Evolutionary conservation across 1,140 invertebrate species (phyloP).

Genomic region (Rhyacophila brunnea): DNA sequence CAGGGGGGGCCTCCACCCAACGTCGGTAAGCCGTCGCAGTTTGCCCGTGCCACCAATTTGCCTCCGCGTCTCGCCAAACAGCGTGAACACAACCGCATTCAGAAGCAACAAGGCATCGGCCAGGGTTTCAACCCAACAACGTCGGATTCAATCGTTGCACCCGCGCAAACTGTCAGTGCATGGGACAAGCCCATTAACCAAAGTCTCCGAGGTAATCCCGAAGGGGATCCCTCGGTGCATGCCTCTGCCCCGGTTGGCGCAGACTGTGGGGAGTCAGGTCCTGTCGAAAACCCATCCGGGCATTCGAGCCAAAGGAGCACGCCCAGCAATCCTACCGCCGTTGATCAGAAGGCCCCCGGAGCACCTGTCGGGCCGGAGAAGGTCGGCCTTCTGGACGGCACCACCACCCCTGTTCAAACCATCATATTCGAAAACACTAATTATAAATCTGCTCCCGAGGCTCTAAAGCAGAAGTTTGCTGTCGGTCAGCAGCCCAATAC

Average conservation of each 20-base stretch:
- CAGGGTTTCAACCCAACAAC: conserved; percentile 40
- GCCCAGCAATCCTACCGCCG: conserved; percentile 55
- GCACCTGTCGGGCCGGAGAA: conserved; percentile 43
- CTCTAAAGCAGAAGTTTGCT: conserved; percentile 61
- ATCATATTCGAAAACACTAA: conserved; percentile 93
- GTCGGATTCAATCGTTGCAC: conserved; percentile 46
- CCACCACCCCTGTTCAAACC: conserved; percentile 77
- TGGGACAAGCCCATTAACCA: conserved; percentile 82
- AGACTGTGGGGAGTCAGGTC: conserved; percentile 44
- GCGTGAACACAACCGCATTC: conserved; percentile 49
- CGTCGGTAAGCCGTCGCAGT: conserved; percentile 43
- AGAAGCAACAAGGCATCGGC: conserved; percentile 19
- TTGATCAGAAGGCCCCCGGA: conserved; percentile 45
- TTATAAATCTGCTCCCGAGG: conserved; percentile 68
- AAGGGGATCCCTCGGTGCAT: conserved; percentile 18
- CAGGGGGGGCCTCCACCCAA: conserved; percentile 40
- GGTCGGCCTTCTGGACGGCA: conserved; percentile 64
- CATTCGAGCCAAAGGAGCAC: conserved; percentile 59
- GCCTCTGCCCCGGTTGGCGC: conserved; percentile 44
- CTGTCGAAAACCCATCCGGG: conserved; percentile 43
- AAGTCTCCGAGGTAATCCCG: conserved; percentile 44
- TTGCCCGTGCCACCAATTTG: conserved; percentile 63
- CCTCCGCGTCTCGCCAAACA: conserved; percentile 82
- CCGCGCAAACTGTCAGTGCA: conserved; percentile 72
- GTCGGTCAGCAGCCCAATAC: conserved; percentile 38